Percentiles rank a stretch among this genome's conserved stretches.
Evolutionary conservation across 2,113 vertebrate genomes (phyloP).

Genomic region (Lamprotornis superbus): DNA sequence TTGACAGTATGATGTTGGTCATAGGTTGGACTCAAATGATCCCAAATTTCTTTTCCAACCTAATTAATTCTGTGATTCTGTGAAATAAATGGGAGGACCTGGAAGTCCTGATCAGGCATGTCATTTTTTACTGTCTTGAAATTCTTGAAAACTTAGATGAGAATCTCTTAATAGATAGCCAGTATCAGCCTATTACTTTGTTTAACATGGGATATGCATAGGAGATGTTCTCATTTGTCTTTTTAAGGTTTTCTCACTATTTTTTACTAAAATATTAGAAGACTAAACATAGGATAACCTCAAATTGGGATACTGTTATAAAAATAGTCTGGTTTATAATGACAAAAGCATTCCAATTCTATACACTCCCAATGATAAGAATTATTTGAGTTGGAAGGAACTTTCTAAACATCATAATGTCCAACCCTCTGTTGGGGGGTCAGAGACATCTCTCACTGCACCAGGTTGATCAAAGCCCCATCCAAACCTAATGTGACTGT

Average conservation of each 20-base stretch:
- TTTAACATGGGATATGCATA: not conserved
- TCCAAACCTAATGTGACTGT: not conserved
- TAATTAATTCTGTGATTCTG: not conserved
- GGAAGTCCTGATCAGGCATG: not conserved
- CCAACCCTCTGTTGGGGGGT: accelerated
- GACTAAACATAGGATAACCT: not conserved
- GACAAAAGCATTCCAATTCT: not conserved
- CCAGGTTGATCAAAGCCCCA: not conserved
- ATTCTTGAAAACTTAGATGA: not conserved
- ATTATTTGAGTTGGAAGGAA: not conserved
- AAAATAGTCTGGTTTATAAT: not conserved
- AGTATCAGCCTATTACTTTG: not conserved
- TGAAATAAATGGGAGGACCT: not conserved
- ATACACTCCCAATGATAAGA: not conserved
- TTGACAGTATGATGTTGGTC: too few species aligned
- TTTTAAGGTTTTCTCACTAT: not conserved
- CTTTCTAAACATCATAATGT: not conserved
- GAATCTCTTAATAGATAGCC: not conserved
- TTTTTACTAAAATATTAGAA: not conserved
- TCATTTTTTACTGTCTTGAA: not conserved
- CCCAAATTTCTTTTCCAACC: not conserved
- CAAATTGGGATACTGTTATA: not conserved
- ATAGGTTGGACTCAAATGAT: not conserved
- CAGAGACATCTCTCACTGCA: not conserved
- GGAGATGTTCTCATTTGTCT: not conserved